Base-by-base conservation (phyloP, 2,113 vertebrate genomes). In the Lanius collurio region DNA sequence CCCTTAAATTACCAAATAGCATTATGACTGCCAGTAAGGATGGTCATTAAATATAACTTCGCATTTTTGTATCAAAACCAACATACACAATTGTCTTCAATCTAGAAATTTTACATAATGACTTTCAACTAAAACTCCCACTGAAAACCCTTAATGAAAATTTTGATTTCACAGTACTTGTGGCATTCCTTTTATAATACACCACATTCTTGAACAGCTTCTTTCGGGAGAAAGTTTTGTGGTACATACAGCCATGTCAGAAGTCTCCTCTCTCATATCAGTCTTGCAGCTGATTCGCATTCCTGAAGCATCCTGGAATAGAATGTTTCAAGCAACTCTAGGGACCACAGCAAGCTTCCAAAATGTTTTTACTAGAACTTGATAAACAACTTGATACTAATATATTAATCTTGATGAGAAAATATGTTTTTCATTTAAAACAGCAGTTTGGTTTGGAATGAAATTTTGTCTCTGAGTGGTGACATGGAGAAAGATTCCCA, bases 271-370 rank as follows among this genome's bases (percentile, higher is more conserved):
- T 96, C 84, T 93, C 87, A 88, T 95, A 31, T 42, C 88, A 83
- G 70, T 73, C 78, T 94, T 89, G 75, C 92, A 93, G 90, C 90
- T 91, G 28, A 63, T 84, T 84, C 82, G 78, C 85, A 87, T 94
- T 97, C 95, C 81, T 97, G 91, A 89, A 79, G 41, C 73, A 73
- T 97, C 73, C 55, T 91, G 94, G 89, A 97, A 94, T 3, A 91
- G 47, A 95, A 83, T 68, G 62, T 37, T 82, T 85, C 49, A 93
- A 71, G 83, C 55, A 94, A 73, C 87, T 89, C 90, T 74, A 30
- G 90, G 50, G 85, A 95, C 53, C 71, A 42, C 41, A 41, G 55
- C 46, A 90, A 90, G 30, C 69, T 86, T 96, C 77, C 70, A 95
- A 95, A 93, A 94, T 80, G 44, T 89, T 96, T 97, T 94, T 90